Conservation (phyloP, 2,113 vertebrate species). For the Phalacrocorax brasilianus region DNA sequence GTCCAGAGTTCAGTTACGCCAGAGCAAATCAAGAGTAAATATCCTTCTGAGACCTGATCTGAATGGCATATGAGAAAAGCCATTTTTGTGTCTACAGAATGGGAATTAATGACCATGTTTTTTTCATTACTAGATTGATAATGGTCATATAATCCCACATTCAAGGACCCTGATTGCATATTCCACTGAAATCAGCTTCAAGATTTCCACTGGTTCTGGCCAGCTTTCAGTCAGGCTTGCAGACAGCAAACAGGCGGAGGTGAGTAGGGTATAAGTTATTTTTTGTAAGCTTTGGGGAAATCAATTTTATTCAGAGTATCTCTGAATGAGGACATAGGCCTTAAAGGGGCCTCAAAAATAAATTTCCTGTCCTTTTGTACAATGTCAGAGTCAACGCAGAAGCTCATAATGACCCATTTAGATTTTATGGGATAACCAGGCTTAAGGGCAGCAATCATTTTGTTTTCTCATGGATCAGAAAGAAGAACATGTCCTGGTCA, state of each 20-base stretch:
- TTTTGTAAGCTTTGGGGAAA: conserved; percentile 22
- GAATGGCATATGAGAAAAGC: neutral
- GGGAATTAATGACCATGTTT: neutral
- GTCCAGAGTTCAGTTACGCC: neutral
- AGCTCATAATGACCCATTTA: neutral
- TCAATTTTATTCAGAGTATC: neutral
- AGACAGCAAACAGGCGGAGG: neutral
- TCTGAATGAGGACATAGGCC: neutral
- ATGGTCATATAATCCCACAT: neutral
- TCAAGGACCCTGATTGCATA: neutral
- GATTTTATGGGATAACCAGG: neutral
- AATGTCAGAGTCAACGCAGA: neutral
- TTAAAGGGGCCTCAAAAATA: conserved; percentile 6
- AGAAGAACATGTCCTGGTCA: neutral
- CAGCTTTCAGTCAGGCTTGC: neutral
- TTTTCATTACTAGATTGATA: neutral
- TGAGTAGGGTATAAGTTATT: neutral
- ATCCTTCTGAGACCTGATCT: neutral
- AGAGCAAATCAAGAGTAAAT: neutral
- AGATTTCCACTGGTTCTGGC: neutral
- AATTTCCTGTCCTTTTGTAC: neutral
- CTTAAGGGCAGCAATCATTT: neutral
- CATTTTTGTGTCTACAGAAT: neutral
- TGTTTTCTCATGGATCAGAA: neutral
- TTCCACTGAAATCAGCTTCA: neutral